Conservation (phyloP, 2,888 invertebrate genomes). For the Leptopterna dolabrata region DNA sequence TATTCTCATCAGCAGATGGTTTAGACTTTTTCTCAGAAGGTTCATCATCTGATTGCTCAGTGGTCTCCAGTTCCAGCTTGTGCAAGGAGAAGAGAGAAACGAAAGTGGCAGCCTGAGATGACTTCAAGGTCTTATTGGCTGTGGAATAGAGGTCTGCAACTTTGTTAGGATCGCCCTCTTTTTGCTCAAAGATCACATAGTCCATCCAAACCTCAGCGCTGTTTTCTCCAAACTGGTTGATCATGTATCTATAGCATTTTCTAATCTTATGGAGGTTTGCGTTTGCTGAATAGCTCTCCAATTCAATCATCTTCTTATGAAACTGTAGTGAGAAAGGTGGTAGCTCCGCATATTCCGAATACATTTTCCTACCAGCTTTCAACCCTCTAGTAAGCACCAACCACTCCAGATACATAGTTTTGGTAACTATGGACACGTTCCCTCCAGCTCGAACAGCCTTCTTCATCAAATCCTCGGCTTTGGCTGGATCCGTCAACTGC, state of each 20-base stretch:
- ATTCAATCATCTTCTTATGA: slow-evolving; percentile 72
- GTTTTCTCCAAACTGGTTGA: slow-evolving; percentile 75
- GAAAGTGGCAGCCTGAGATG: slow-evolving; percentile 4
- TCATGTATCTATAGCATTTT: slow-evolving; percentile 74
- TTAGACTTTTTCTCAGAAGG: background rate
- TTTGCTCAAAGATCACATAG: slow-evolving; percentile 77
- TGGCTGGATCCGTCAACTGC: slow-evolving; percentile 64
- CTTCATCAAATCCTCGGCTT: slow-evolving; percentile 67
- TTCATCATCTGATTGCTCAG: background rate
- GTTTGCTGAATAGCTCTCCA: slow-evolving; percentile 68
- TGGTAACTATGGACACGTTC: slow-evolving; percentile 60
- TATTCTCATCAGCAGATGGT: background rate
- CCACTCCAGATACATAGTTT: slow-evolving; percentile 74
- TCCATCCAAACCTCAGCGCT: slow-evolving; percentile 79
- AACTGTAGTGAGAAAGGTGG: slow-evolving; percentile 74
- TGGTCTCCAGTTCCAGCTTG: slow-evolving; percentile 10
- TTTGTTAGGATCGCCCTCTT: slow-evolving; percentile 72
- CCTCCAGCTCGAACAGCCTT: slow-evolving; percentile 65
- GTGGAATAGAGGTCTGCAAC: slow-evolving; percentile 65
- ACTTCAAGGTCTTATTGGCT: background rate
- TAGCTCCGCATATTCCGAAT: slow-evolving; percentile 72
- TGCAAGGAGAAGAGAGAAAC: background rate
- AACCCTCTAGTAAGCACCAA: slow-evolving; percentile 70
- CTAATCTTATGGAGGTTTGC: slow-evolving; percentile 70
- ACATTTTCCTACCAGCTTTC: slow-evolving; percentile 73